Conservation (phyloP, 2,113 vertebrate species). For the Nesogale talazaci region DNA sequence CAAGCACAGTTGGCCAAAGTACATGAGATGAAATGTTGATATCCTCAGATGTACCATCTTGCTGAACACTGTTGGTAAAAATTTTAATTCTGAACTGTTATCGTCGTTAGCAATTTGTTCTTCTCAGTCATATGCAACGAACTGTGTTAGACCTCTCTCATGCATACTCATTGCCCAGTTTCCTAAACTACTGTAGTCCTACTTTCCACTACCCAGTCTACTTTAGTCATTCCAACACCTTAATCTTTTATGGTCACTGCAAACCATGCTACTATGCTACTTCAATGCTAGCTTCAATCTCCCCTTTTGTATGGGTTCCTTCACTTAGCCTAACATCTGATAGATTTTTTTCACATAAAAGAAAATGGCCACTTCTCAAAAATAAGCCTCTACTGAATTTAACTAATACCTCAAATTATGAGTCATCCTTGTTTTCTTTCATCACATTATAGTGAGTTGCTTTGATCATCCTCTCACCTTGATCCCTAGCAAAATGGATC, state of each 20-base stretch:
- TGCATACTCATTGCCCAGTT: background rate
- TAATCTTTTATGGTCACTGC: background rate
- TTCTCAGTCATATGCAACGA: background rate
- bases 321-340: background rate
- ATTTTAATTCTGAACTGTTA: conserved; percentile 9
- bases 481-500: background rate
- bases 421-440: background rate
- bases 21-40: no score
- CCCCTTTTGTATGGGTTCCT: background rate
- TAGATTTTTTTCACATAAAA: background rate
- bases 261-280: background rate
- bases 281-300: background rate
- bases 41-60: background rate
- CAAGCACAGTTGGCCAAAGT: no score
- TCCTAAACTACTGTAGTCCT: background rate
- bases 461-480: background rate
- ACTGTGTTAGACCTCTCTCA: background rate
- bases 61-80: background rate
- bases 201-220: background rate
- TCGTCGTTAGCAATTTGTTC: conserved; percentile 13
- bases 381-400: background rate
- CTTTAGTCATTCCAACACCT: background rate
- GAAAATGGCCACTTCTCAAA: background rate
- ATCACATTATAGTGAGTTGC: background rate
- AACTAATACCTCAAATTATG: background rate